These are phyloP conservation scores for Dipodomys stephensi DNA, from an alignment of 2,113 vertebrate genomes.

Conservation along the genomic window DNA sequence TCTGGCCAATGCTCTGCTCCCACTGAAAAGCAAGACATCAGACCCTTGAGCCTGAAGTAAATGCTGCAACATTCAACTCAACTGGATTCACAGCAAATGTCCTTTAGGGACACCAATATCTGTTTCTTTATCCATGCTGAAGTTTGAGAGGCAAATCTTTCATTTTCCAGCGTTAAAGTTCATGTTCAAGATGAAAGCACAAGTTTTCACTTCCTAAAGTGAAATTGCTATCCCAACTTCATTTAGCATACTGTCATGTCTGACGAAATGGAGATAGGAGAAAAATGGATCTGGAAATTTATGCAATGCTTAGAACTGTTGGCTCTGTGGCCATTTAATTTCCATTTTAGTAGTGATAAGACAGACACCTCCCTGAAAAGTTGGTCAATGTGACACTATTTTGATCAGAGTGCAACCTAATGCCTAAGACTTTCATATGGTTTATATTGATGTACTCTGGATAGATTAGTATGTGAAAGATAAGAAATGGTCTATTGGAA, in stretches of 20 bases:
- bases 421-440: neutral
- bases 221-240: neutral
- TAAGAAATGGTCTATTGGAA: neutral
- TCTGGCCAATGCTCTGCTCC: neutral
- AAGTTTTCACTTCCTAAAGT: neutral
- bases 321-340: neutral
- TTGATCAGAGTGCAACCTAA: neutral
- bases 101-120: neutral
- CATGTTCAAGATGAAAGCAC: neutral
- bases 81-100: neutral
- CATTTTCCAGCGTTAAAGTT: neutral
- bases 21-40: neutral
- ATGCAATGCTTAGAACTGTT: neutral
- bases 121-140: neutral
- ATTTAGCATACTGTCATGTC: neutral
- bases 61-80: fast-evolving
- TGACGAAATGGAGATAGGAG: neutral
- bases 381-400: neutral
- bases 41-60: neutral
- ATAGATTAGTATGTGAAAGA: neutral
- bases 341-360: neutral
- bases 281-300: neutral
- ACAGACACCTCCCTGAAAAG: neutral
- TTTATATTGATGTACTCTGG: neutral
- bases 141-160: neutral